phyloP scores from a whole-genome alignment of 2,888 invertebrate genomes.

The Catocala sponsa region DNA sequence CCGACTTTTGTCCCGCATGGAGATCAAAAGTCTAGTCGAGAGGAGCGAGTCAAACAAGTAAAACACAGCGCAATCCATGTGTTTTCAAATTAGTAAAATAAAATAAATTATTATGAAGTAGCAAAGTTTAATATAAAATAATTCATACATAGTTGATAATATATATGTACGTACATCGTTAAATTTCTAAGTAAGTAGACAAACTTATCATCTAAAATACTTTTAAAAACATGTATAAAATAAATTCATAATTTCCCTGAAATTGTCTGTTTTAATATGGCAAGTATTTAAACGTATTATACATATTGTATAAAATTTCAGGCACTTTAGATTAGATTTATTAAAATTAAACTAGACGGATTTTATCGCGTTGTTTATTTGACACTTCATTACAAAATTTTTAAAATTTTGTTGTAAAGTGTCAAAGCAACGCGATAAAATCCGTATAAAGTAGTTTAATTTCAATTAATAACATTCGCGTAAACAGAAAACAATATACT shows the following conservation, averaged over 20 bases:
- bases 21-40: no score
- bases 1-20: no score
- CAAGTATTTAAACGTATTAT: conserved; percentile 44
- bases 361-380: no score
- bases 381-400: no score
- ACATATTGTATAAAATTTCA: conserved; percentile 15
- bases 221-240: conserved; percentile 60
- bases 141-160: conserved; percentile 23
- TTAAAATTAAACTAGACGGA: no score
- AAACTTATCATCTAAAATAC: conserved; percentile 69
- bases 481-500: no score
- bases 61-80: no score
- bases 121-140: conserved; percentile 56
- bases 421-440: no score
- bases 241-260: conserved; percentile 61
- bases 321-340: conserved; percentile 1
- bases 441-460: no score
- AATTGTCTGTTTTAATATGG: conserved; percentile 47
- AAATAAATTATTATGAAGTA: conserved; percentile 36
- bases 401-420: no score
- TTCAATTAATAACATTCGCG: no score
- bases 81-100: conserved; percentile 2
- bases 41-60: no score
- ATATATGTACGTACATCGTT: conserved; percentile 25
- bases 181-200: conserved; percentile 59